These are phyloP conservation scores for Kryptolebias marmoratus DNA, from an alignment of 2,113 vertebrate genomes.

Conservation along the genomic window DNA sequence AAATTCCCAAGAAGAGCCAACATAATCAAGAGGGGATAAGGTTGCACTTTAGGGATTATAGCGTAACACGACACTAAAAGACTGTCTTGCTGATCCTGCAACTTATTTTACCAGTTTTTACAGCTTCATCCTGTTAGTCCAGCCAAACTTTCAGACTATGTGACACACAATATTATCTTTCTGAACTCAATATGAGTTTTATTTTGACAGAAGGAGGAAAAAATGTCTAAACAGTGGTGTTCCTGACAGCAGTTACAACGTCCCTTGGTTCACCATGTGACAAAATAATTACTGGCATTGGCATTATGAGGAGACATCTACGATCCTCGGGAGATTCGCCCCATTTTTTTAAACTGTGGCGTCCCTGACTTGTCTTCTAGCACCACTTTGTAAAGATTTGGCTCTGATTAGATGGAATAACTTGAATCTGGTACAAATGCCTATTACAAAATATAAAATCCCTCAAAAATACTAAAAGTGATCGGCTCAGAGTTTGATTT, in stretches of 20 bases:
- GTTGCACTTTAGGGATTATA: constrained; percentile 19
- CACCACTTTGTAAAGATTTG: too few relatives aligned
- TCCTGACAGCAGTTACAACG: background rate
- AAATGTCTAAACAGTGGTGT: background rate
- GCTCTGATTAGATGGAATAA: too few relatives aligned
- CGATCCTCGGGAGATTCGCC: too few relatives aligned
- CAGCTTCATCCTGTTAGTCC: background rate
- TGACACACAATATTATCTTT: too few relatives aligned
- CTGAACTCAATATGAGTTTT: background rate
- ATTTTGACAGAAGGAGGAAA: background rate
- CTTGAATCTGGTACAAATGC: background rate
- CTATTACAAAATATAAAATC: background rate
- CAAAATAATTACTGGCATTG: background rate
- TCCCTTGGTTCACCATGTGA: too few relatives aligned
- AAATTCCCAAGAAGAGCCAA: constrained; percentile 22
- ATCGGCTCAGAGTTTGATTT: too few relatives aligned
- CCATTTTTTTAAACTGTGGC: too few relatives aligned
- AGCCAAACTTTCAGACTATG: background rate
- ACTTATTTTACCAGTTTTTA: background rate
- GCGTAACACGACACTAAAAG: constrained; percentile 6
- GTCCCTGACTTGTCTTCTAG: too few relatives aligned
- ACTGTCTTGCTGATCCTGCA: background rate
- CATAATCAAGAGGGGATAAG: constrained; percentile 24
- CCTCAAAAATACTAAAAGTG: too few relatives aligned
- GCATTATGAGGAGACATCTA: background rate